Evolutionary conservation across 2,113 vertebrate species (phyloP).

Genomic region (Planiliza haematocheilus): DNA sequence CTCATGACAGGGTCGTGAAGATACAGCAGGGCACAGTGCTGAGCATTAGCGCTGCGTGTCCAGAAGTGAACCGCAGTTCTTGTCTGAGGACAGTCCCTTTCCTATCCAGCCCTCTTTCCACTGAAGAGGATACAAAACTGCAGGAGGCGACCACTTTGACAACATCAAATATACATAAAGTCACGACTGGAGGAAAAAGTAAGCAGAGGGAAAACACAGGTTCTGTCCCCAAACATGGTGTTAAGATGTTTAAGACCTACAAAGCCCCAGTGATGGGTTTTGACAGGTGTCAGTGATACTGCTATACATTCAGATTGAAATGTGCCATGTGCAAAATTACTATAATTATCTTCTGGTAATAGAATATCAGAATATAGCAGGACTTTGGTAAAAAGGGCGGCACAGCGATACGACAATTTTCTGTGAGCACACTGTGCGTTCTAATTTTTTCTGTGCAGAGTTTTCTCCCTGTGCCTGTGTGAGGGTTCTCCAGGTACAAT

Average conservation of each 20-base stretch:
- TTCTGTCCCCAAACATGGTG: slow-evolving; percentile 1
- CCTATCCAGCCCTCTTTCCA: slow-evolving; percentile 17
- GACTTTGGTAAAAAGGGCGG: background rate
- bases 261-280: slow-evolving; percentile 19
- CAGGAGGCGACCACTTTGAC: background rate
- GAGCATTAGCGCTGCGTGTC: slow-evolving; percentile 13
- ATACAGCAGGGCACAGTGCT: background rate
- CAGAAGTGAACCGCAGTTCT: background rate
- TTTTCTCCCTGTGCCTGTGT: too few species aligned
- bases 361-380: background rate
- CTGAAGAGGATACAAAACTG: background rate
- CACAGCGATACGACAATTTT: background rate
- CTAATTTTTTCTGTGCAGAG: too few species aligned
- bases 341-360: background rate
- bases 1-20: background rate
- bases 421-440: too few species aligned
- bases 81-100: slow-evolving; percentile 19
- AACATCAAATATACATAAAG: slow-evolving; percentile 29
- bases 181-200: slow-evolving; percentile 1
- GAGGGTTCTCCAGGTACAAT: too few species aligned
- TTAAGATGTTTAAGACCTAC: slow-evolving; percentile 2
- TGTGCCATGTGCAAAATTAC: slow-evolving; percentile 1
- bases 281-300: slow-evolving; percentile 40
- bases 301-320: slow-evolving; percentile 7
- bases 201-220: background rate